Base-by-base conservation (phyloP, 2,113 vertebrate species). In the Psilopsiagon aymara region DNA sequence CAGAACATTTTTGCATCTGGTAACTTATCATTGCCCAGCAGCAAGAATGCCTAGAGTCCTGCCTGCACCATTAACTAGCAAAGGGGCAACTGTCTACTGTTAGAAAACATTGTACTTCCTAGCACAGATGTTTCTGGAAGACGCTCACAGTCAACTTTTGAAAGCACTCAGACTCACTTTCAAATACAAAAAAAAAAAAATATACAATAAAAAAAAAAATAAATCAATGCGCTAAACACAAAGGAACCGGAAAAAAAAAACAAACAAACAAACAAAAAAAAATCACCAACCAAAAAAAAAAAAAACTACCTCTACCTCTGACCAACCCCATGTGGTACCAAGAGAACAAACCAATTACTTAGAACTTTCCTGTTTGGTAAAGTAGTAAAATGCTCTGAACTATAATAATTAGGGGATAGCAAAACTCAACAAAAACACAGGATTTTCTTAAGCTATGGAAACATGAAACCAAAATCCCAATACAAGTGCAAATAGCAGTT, bases 401-500 rank as follows among this genome's bases (percentile, higher is more conserved):
- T 92, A 81, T 37, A 92, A 89, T 85, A 82, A 92, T 92, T 90
- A 95, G 71, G 84, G 95, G 77, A 91, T 89, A 74, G 68, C 33
- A 92, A 92, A 94, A 76, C 43, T 88, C 85, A 88, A 80, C 78
- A 82, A 83, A 94, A 90, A 46, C 18, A 57, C 44, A 66, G 68
- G 46, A 89, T 92, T 94, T 94, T 92, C 89, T 94, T 94, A 95
- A 93, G 69, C 69, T 86, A 92, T 47, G 63, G 95, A 97, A 96
- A 92, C 59, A 94, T 31, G 76, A 92, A 94, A 91, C 92, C 91
- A 92, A 95, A 96, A 95, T 91, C 66, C 90, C 88, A 94, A 89
- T 77, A 94, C 94, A 92, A 95, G 92, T 77, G 94, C 93, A 96
- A 95, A 96, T 63, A 96, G 90, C 81, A 96, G 93, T 95, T 97